Conservation (phyloP, 2,113 vertebrate species). For the Mellivora capensis region DNA sequence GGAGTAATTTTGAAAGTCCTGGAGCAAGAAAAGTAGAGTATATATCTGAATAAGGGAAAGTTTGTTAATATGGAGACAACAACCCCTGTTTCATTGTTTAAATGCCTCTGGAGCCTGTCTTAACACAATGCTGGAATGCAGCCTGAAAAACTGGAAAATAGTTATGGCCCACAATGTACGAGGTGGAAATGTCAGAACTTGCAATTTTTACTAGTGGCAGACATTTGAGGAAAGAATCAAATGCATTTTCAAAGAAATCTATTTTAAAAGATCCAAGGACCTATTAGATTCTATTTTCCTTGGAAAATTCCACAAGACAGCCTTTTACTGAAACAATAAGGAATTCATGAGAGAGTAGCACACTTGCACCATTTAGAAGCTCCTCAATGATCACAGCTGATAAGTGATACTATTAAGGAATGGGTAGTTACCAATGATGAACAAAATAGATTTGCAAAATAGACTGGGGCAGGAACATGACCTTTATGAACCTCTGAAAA, state of each 20-base stretch:
- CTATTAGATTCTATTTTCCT: neutral
- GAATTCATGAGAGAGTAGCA: neutral
- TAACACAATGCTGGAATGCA: neutral
- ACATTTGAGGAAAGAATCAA: neutral
- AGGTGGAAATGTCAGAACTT: neutral
- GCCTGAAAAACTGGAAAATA: neutral
- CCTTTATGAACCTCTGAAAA: neutral
- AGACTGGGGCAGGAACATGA: neutral
- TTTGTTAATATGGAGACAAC: neutral
- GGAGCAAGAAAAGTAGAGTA: neutral
- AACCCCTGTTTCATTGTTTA: neutral
- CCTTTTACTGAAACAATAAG: neutral
- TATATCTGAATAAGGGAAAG: neutral
- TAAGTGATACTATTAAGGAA: neutral
- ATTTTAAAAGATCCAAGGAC: neutral
- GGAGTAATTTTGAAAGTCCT: neutral
- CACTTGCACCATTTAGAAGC: neutral
- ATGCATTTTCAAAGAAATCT: neutral
- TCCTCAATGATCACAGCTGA: neutral
- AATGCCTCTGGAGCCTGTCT: neutral
- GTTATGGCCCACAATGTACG: neutral
- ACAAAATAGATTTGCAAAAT: neutral
- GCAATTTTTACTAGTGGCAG: neutral
- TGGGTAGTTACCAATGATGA: neutral
- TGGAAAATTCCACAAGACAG: neutral